Evolutionary conservation across 2,888 invertebrate genomes (phyloP).

Genomic region (Melitaea athalia): DNA sequence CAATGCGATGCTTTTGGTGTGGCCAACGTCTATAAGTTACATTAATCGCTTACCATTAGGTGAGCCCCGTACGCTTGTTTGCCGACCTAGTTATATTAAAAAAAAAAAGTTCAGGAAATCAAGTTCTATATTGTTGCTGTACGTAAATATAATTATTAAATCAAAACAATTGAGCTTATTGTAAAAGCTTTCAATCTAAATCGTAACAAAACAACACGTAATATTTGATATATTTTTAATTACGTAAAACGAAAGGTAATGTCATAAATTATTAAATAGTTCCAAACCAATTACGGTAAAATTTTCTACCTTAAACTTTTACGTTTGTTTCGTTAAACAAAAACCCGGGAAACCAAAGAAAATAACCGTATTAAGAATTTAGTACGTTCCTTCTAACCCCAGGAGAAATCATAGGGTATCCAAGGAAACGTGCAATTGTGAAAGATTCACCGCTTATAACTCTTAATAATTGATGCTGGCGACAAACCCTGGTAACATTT

Average conservation of each 20-base stretch:
- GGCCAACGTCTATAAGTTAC: no score
- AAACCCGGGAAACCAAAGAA: constrained; percentile 28
- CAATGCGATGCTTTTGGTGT: no score
- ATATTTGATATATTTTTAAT: not conserved
- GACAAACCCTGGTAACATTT: constrained; percentile 35
- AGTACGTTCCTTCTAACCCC: constrained; percentile 44
- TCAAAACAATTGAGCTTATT: no score
- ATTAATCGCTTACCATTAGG: no score
- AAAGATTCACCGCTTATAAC: constrained; percentile 47
- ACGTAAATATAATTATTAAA: no score
- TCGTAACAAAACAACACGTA: no score
- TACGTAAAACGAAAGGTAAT: not conserved
- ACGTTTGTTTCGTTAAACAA: constrained; percentile 18
- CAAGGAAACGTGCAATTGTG: constrained; percentile 46
- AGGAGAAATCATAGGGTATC: constrained; percentile 50
- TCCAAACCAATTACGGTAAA: not conserved
- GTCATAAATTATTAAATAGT: not conserved
- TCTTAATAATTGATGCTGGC: constrained; percentile 49
- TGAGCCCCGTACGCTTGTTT: no score
- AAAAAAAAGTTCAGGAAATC: no score
- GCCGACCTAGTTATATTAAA: no score
- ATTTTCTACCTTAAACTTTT: constrained; percentile 6
- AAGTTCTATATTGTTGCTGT: no score
- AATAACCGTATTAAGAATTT: constrained; percentile 46
- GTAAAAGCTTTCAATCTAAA: no score